A percentile compares a stretch with the other conserved stretches of the same genome.
These are phyloP conservation scores for Apocrypta bakeri DNA, from an alignment of 1,140 invertebrate genomes.

Conservation along the genomic window DNA sequence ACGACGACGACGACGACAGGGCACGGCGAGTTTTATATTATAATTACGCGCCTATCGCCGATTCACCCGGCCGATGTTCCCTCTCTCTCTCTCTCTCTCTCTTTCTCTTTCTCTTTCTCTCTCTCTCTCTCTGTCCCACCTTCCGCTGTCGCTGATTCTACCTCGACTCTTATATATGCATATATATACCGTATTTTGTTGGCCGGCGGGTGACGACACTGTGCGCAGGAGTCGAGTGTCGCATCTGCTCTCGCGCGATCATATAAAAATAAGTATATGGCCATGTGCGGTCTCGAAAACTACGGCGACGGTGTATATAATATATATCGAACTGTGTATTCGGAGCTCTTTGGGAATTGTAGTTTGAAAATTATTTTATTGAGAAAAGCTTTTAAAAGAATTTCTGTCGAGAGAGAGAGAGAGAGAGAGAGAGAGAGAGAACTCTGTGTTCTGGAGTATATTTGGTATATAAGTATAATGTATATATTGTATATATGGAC, in stretches of 20 bases:
- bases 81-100: background rate
- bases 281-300: background rate
- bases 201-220: slow-evolving; percentile 31
- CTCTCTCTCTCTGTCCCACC: background rate
- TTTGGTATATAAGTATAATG: no score
- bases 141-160: background rate
- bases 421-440: no score
- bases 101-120: slow-evolving; percentile 8
- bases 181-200: background rate
- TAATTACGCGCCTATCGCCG: slow-evolving; percentile 65
- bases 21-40: slow-evolving; percentile 68
- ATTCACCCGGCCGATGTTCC: slow-evolving; percentile 46
- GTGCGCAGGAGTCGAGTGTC: slow-evolving; percentile 26
- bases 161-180: background rate
- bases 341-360: background rate
- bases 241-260: slow-evolving; percentile 7
- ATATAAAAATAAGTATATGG: background rate
- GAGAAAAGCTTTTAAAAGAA: background rate
- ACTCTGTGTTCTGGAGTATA: no score
- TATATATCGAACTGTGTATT: no score
- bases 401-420: no score
- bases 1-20: slow-evolving; percentile 60
- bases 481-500: no score
- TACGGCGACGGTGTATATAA: no score
- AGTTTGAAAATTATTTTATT: background rate